phyloP scores from a whole-genome alignment of 2,113 vertebrate genomes.

The Leptosomus discolor region DNA sequence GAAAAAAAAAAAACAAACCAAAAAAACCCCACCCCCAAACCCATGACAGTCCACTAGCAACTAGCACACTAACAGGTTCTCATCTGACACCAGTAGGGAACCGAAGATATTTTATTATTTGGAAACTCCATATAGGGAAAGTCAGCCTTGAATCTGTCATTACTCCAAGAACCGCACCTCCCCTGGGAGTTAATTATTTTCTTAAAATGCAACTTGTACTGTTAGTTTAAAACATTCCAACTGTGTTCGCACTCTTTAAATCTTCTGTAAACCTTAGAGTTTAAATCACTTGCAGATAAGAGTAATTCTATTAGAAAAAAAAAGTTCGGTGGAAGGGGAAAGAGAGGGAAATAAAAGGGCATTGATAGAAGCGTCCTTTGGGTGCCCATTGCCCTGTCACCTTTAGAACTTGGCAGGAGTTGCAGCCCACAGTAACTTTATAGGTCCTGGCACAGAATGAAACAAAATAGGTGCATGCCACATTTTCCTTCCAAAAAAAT shows the following conservation, averaged over 20 bases:
- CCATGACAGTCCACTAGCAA: constrained; percentile 79
- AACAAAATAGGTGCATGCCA: constrained; percentile 68
- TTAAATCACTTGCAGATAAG: constrained; percentile 87
- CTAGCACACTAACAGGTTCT: constrained; percentile 87
- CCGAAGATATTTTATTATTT: constrained; percentile 89
- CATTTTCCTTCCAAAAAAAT: constrained; percentile 57
- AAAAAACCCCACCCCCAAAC: neutral
- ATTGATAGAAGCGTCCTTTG: constrained; percentile 63
- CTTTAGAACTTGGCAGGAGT: constrained; percentile 54
- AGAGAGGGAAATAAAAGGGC: constrained; percentile 65
- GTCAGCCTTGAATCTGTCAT: constrained; percentile 83
- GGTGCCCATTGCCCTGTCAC: constrained; percentile 52
- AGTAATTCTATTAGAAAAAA: constrained; percentile 78
- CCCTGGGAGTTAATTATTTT: constrained; percentile 91
- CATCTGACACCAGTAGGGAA: constrained; percentile 87
- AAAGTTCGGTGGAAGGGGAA: constrained; percentile 37
- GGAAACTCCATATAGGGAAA: constrained; percentile 85
- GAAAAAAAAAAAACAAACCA: neutral
- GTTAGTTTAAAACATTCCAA: constrained; percentile 90
- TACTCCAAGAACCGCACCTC: constrained; percentile 81
- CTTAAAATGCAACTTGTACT: constrained; percentile 84
- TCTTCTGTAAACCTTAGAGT: constrained; percentile 83
- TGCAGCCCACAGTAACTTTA: constrained; percentile 52
- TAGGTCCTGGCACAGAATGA: constrained; percentile 56
- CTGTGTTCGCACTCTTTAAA: constrained; percentile 93